phyloP scores from a whole-genome alignment of 2,113 vertebrate genomes.

The Ardeotis arabs region DNA sequence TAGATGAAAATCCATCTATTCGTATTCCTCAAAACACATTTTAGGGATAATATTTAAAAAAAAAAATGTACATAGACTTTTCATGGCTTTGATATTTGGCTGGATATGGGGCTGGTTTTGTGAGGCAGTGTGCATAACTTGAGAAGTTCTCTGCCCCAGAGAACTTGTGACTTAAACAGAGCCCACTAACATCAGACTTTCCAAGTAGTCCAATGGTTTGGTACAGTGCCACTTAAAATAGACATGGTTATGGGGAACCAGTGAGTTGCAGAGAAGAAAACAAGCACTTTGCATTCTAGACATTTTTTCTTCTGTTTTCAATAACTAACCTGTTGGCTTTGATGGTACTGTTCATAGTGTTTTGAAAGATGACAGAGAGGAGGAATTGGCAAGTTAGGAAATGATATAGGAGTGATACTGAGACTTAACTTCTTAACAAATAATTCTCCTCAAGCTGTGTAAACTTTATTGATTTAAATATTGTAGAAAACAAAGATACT shows the following conservation, averaged over 20 bases:
- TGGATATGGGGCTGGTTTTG: neutral
- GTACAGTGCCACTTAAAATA: neutral
- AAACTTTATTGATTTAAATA: neutral
- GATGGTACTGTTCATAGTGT: neutral
- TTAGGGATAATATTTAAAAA: neutral
- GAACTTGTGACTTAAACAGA: neutral
- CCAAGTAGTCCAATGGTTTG: neutral
- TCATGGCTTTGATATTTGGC: neutral
- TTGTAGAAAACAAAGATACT: neutral
- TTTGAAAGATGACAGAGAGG: neutral
- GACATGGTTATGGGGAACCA: neutral
- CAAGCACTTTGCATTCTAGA: neutral
- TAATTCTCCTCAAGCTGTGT: slow-evolving; percentile 1
- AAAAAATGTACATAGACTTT: neutral
- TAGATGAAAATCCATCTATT: neutral
- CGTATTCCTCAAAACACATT: neutral
- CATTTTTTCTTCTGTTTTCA: slow-evolving; percentile 15
- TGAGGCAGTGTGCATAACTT: neutral
- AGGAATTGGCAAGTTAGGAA: neutral
- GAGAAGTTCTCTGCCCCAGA: neutral
- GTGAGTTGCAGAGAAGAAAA: neutral
- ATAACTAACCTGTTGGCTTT: neutral
- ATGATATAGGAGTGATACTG: neutral
- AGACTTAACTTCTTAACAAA: neutral
- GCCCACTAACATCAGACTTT: neutral